Conservation (phyloP, 2,797 vertebrate genomes). For the Labeo calbasu region DNA sequence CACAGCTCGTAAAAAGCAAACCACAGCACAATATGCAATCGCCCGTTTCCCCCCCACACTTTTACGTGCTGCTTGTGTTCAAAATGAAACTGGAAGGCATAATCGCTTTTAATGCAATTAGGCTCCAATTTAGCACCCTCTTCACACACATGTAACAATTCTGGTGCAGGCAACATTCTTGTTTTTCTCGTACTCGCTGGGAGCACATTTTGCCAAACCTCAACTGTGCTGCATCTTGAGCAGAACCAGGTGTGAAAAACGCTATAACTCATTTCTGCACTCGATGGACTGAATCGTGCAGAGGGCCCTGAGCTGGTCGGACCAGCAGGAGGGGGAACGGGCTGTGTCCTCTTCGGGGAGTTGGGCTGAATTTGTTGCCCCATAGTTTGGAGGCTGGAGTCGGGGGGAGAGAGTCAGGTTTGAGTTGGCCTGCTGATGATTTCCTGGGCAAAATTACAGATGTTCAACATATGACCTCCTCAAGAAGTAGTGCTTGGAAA, state of each 20-base stretch:
- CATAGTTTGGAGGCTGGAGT: constrained; percentile 42
- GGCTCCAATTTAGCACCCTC: constrained; percentile 93
- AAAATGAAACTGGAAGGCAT: constrained; percentile 93
- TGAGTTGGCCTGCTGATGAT: constrained; percentile 79
- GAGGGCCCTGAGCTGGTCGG: constrained; percentile 60
- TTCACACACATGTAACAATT: constrained; percentile 91
- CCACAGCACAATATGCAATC: constrained; percentile 83
- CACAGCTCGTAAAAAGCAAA: constrained; percentile 93
- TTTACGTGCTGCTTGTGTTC: constrained; percentile 88
- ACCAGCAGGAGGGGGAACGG: constrained; percentile 26
- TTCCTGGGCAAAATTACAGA: constrained; percentile 89
- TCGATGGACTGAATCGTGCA: constrained; percentile 66
- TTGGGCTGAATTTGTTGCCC: constrained; percentile 56
- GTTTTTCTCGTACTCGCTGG: constrained; percentile 67
- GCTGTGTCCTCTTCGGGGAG: constrained; percentile 49
- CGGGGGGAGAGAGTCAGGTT: constrained; percentile 24
- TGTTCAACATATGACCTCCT: constrained; percentile 87
- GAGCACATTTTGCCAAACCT: constrained; percentile 80
- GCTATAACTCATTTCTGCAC: constrained; percentile 87
- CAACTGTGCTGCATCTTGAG: constrained; percentile 80
- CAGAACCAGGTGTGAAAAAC: constrained; percentile 96
- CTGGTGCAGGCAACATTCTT: constrained; percentile 78
- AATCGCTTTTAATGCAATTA: constrained; percentile 97
- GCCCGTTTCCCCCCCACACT: constrained; percentile 60
- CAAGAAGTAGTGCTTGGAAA: constrained; percentile 85